These are phyloP conservation scores for Salvelinus fontinalis DNA, from an alignment of 2,113 vertebrate genomes.

Conservation along the genomic window DNA sequence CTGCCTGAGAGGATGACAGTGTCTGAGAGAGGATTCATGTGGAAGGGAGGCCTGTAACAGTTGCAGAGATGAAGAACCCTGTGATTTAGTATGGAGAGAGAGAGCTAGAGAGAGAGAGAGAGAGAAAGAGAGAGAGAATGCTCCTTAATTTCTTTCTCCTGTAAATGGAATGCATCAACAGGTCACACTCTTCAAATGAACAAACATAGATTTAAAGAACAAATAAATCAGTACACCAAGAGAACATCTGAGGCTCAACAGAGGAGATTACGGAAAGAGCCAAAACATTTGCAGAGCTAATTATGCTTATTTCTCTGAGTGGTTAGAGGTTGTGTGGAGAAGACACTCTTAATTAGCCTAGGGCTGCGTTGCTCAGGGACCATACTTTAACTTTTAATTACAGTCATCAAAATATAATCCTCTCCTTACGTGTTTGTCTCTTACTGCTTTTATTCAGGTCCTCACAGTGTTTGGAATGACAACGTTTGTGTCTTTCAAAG, in stretches of 20 bases:
- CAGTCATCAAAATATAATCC: constrained; percentile 43
- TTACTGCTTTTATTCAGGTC: neutral
- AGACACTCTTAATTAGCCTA: constrained; percentile 40
- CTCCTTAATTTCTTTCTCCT: no score
- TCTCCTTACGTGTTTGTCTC: constrained; percentile 5
- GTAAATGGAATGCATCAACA: neutral
- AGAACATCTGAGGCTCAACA: constrained; percentile 21
- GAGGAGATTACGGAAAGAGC: constrained; percentile 19
- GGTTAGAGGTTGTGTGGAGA: neutral
- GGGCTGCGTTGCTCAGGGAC: constrained; percentile 21
- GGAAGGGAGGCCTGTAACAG: constrained; percentile 4
- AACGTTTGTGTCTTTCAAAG: no score
- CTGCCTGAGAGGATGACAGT: constrained; percentile 30
- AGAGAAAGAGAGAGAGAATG: neutral
- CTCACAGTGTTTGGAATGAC: neutral
- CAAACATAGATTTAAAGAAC: neutral
- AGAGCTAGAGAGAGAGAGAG: neutral
- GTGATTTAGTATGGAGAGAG: neutral
- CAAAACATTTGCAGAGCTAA: constrained; percentile 12
- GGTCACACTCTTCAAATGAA: constrained; percentile 4
- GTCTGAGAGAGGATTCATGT: constrained; percentile 20
- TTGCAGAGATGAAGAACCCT: constrained; percentile 5
- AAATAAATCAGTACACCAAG: constrained; percentile 6
- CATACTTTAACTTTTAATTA: constrained; percentile 46
- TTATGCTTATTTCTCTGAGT: constrained; percentile 12